A percentile compares a stretch with the other conserved stretches of the same genome.
These are phyloP conservation scores for Ascidia mentula DNA, from an alignment of 23 tunicate genomes.

Conservation along the genomic window DNA sequence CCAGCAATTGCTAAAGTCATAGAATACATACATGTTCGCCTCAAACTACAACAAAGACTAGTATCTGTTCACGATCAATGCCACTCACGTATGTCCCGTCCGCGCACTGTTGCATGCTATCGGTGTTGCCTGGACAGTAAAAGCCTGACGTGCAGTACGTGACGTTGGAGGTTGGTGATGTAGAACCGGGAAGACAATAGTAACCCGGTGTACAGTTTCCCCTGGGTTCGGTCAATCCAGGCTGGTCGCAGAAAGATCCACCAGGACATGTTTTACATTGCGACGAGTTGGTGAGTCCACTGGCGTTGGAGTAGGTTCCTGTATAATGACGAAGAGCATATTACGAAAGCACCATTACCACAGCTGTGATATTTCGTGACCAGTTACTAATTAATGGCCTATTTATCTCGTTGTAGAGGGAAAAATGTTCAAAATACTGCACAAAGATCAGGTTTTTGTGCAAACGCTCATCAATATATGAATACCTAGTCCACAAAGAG, in stretches of 20 bases:
- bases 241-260: conserved; percentile 74
- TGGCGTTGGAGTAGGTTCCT: conserved; percentile 75
- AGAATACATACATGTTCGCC: too few species aligned
- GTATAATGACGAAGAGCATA: too few species aligned
- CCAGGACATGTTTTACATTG: conserved; percentile 69
- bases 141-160: conserved; percentile 61
- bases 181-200: conserved; percentile 87
- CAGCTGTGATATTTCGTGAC: too few species aligned
- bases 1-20: too few species aligned
- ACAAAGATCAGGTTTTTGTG: too few species aligned
- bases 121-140: conserved; percentile 79
- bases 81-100: conserved; percentile 84
- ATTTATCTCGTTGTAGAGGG: too few species aligned
- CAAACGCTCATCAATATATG: too few species aligned
- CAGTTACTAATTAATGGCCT: neutral
- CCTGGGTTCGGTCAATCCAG: conserved; percentile 59
- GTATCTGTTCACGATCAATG: neutral
- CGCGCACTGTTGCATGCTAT: conserved; percentile 55
- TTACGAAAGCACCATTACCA: too few species aligned
- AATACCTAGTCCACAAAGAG: too few species aligned
- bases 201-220: conserved; percentile 81
- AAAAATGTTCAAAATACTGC: too few species aligned
- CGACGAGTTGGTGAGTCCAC: conserved; percentile 17
- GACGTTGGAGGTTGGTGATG: conserved; percentile 34
- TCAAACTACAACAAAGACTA: neutral